phyloP scores from a whole-genome alignment of 35 echinoderm and acorn worm species.

The Ptychodera flava region DNA sequence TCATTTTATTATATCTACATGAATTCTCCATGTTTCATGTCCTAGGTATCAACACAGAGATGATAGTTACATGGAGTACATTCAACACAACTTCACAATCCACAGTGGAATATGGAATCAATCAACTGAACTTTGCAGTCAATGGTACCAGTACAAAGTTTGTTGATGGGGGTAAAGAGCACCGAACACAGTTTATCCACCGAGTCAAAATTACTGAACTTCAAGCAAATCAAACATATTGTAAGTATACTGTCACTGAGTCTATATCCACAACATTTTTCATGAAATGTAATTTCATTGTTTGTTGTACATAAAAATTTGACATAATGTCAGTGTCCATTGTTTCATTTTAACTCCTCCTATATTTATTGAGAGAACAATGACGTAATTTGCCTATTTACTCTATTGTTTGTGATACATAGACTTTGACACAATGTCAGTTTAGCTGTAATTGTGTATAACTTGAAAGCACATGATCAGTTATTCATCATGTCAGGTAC shows the following conservation, averaged over 20 bases:
- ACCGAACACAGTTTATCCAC: constrained; percentile 75
- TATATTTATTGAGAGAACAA: background rate
- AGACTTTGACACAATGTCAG: too few species aligned
- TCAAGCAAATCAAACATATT: constrained; percentile 51
- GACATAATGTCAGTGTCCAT: background rate
- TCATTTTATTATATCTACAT: too few species aligned
- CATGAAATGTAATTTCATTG: background rate
- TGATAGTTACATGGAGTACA: constrained; percentile 96
- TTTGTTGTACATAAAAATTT: background rate
- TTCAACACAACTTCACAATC: constrained; percentile 52
- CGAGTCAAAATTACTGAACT: constrained; percentile 61
- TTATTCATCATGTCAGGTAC: too few species aligned
- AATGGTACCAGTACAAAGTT: constrained; percentile 67
- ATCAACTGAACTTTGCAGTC: constrained; percentile 30
- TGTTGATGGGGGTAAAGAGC: constrained; percentile 61
- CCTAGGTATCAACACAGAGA: constrained; percentile 68
- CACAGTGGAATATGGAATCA: constrained; percentile 52
- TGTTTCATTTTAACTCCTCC: constrained; percentile 12
- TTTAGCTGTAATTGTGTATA: too few species aligned
- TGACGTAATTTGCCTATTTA: background rate
- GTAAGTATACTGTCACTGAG: constrained; percentile 41
- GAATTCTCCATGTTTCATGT: too few species aligned
- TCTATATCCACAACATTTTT: background rate
- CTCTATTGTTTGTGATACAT: background rate
- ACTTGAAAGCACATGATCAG: too few species aligned